Base-by-base conservation (phyloP, 2,797 vertebrate species). In the Selene dorsalis region DNA sequence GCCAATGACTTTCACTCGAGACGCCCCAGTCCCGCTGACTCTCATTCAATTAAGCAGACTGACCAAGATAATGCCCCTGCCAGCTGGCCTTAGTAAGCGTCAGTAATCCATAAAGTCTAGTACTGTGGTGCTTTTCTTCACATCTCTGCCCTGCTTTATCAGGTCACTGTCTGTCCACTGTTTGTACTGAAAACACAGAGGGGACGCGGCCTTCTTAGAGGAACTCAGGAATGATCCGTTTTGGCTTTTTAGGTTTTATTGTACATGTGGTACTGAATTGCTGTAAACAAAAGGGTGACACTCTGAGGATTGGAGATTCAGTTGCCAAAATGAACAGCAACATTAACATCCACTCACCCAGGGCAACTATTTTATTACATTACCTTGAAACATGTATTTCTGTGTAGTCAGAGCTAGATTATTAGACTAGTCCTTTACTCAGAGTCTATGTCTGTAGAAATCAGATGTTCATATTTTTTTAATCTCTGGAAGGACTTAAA, bases 1-100 rank as follows among this genome's bases (percentile, higher is more conserved):
- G 87, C 87, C 85, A 89, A 92, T 88, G 91, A 91, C 91, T 93
- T 92, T 93, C 90, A 93, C 92, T 91, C 26, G 74, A 90, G 87
- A 91, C 81, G 24, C 80, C 76, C 84, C 79, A 30, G 85, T 86
- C 87, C 83, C 52, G 83, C 91, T 92, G 86, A 91, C 90, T 93
- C 89, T 86, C 88, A 87, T 93, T 91, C 89, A 93, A 91, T 92
- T 94, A 89, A 87, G 81, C 81, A 75, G 90, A 83, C 91, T 85
- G 90, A 85, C 86, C 79, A 86, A 85, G 92, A 89, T 93, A 93
- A 94, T 91, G 89, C 89, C 79, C 58, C 71, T 64, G 88, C 90
- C 92, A 92, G 91, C 90, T 94, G 92, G 87, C 88, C 82, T 84
- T 84, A 79, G 89, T 90, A 88, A 90, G 90, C 80, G 73, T 89